A percentile compares a stretch with the other conserved stretches of the same genome.
phyloP scores from a whole-genome alignment of 2,888 invertebrate genomes.

The Perithous albicinctus region DNA sequence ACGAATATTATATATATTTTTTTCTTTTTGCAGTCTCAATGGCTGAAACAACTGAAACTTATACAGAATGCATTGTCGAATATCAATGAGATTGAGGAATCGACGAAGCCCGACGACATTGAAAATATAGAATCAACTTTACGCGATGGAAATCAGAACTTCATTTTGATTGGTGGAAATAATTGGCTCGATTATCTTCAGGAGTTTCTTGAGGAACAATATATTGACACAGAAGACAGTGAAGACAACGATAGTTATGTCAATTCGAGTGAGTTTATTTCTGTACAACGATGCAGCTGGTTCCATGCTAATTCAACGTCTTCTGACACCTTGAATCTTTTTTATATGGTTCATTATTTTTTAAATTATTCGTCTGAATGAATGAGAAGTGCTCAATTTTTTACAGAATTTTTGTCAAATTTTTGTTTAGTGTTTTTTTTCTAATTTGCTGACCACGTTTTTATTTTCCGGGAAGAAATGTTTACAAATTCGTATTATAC shows the following conservation, averaged over 20 bases:
- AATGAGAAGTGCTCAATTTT: too few relatives aligned
- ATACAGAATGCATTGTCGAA: conserved; percentile 53
- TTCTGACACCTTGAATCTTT: too few relatives aligned
- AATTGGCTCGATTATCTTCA: conserved; percentile 60
- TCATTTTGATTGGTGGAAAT: conserved; percentile 27
- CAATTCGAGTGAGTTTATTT: conserved; percentile 58
- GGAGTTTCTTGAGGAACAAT: conserved; percentile 54
- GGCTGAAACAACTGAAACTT: conserved; percentile 65
- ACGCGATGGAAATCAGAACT: conserved; percentile 11
- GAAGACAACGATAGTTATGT: conserved; percentile 57
- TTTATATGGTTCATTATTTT: background rate
- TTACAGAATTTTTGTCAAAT: too few relatives aligned
- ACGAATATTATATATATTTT: too few relatives aligned
- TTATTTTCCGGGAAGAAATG: too few relatives aligned
- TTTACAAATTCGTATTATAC: too few relatives aligned
- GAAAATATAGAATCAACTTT: conserved; percentile 36
- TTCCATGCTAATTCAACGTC: too few relatives aligned
- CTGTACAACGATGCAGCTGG: background rate
- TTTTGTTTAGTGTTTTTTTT: too few relatives aligned
- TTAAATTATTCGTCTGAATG: too few relatives aligned
- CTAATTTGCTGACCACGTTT: too few relatives aligned
- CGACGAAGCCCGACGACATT: conserved; percentile 35
- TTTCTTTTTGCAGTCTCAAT: conserved; percentile 64
- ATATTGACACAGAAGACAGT: conserved; percentile 53
- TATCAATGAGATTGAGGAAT: background rate